Percentiles rank a stretch among this genome's conserved stretches.
Evolutionary conservation across 2,797 vertebrate genomes (phyloP).

Genomic region (Neosalanx taihuensis): DNA sequence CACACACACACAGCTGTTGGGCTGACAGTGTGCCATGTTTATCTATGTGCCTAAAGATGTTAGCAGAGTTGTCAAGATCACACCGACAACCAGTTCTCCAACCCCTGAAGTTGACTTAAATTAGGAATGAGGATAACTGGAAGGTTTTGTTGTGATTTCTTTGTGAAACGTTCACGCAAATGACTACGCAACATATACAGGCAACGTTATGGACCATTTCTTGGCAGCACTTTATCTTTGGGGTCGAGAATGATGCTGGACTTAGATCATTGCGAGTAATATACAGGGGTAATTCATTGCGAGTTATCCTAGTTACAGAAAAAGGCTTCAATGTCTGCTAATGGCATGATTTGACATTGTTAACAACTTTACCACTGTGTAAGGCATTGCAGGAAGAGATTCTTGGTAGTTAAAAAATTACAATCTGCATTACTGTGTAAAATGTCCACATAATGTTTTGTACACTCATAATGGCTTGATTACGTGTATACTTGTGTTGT

Average conservation of each 20-base stretch:
- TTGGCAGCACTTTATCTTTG: conserved; percentile 70
- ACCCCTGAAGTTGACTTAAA: neutral
- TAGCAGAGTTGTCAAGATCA: neutral
- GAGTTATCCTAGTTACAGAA: neutral
- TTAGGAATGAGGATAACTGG: neutral
- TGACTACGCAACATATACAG: neutral
- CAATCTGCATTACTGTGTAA: conserved; percentile 11
- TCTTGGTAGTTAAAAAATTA: conserved; percentile 15
- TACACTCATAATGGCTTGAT: conserved; percentile 8
- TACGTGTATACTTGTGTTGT: conserved; percentile 39
- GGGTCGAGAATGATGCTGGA: conserved; percentile 29
- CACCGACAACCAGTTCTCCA: neutral
- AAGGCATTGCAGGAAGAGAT: conserved; percentile 22
- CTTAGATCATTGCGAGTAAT: conserved; percentile 24
- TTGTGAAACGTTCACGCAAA: neutral
- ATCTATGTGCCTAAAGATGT: neutral
- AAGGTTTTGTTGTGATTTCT: neutral
- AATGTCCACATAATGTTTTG: neutral
- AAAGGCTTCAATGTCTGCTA: conserved; percentile 2
- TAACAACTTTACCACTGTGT: conserved; percentile 19
- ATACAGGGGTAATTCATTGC: conserved; percentile 39
- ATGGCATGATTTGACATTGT: conserved; percentile 11
- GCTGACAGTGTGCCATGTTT: neutral
- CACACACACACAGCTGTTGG: neutral
- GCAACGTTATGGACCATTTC: conserved; percentile 26